These are phyloP conservation scores for Berghia stephanieae DNA, from an alignment of 1,140 invertebrate genomes.

Conservation along the genomic window DNA sequence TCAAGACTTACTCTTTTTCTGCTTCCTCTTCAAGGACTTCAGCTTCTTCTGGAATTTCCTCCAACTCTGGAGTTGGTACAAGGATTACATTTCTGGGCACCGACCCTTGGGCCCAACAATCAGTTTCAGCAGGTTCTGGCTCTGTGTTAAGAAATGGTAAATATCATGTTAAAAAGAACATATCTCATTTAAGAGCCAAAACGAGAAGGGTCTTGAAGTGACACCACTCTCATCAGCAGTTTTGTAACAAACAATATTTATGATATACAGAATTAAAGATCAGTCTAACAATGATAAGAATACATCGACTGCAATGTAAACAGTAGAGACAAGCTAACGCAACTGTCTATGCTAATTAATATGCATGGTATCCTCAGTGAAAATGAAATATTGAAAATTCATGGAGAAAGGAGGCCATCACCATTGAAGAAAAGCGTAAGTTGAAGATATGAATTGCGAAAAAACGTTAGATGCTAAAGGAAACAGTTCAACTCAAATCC, in stretches of 20 bases:
- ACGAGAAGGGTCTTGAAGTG: background rate
- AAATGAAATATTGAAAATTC: no score
- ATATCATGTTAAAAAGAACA: background rate
- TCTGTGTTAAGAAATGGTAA: conserved; percentile 48
- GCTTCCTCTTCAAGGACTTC: no score
- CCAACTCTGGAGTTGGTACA: background rate
- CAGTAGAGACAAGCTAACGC: background rate
- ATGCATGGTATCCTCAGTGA: no score
- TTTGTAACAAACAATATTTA: no score
- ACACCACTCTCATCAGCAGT: background rate
- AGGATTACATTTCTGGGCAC: conserved; percentile 5
- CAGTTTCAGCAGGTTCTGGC: conserved; percentile 61
- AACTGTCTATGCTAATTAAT: no score
- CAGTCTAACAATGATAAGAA: no score
- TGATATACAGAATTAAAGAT: no score
- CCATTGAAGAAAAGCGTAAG: no score
- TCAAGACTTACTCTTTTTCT: background rate
- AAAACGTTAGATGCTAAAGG: no score
- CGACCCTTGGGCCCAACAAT: conserved; percentile 65
- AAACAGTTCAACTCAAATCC: no score
- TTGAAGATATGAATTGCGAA: no score
- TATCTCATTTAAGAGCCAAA: background rate
- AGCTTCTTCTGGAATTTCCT: background rate
- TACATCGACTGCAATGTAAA: background rate
- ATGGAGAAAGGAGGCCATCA: no score